Evolutionary conservation across 2,888 invertebrate species (phyloP), one percentile per base, ranked within the genome.

Genomic region (Temnothorax unifasciatus): DNA sequence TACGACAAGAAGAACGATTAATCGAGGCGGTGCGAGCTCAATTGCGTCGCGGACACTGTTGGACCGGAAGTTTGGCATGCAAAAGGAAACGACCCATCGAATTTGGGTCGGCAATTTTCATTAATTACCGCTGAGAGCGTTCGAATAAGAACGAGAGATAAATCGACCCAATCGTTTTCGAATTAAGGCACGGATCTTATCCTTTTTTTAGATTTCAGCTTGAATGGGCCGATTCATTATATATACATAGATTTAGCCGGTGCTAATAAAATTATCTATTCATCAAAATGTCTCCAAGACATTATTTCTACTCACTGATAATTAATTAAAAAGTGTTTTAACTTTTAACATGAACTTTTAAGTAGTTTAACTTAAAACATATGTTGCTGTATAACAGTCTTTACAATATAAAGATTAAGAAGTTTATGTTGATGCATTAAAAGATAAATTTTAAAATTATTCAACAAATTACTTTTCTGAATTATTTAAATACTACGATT

Each of bases 1-100:
- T 86, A 85, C 21, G 68, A 64, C 66, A 82, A 77, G 71, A 84
- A 88, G 84, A 54, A 73, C 82, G 73, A 87, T 87, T 90, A 89
- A 90, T 89, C 79, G 90, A 87, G 54, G 82, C 38, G 38, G 21
- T 38, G 63, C 15, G 79, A 68, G 50, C 82, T 54, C 73, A 66
- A 83, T 86, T 88, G 54, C 52, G 21, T 57, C 50, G 68, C 21
- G 25, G 41, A 29, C 34, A 52, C 76, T 41, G 63, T 76, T 52
- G 21, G 63, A 52, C 6, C 63, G 74, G 25, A 74, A 81, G 61
- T 61, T 81, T 50, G 29, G 81, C 44, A 29, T 54, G 41, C 68
- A 73, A 59, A 47, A 59, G 34, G 59, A 25, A 47, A 59, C 18
- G 34, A 63, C 21, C 34, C n/a, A 47, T 5, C 44, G 34, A 59